Conservation (phyloP, 1,140 invertebrate genomes). For the Drosophila yakuba region DNA sequence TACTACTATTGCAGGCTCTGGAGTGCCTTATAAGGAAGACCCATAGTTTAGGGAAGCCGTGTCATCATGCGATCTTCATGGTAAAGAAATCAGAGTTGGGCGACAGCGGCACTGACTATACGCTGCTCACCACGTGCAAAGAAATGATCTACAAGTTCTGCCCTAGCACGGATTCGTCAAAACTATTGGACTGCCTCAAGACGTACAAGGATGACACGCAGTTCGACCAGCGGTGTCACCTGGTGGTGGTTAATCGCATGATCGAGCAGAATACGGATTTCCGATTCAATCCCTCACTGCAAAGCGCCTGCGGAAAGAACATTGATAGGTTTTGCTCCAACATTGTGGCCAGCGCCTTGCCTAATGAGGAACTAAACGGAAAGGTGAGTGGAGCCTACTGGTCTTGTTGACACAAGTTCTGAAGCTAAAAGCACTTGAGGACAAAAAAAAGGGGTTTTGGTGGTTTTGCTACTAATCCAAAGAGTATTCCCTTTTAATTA, state of each 20-base stretch:
- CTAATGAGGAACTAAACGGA: constrained; percentile 87
- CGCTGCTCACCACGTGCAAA: constrained; percentile 92
- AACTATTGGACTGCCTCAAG: constrained; percentile 90
- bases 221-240: constrained; percentile 94
- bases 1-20: constrained; percentile 87
- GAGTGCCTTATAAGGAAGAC: constrained; percentile 93
- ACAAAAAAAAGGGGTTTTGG: too few relatives aligned
- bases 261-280: constrained; percentile 97
- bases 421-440: too few relatives aligned
- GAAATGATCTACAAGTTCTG: constrained; percentile 94
- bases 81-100: constrained; percentile 93
- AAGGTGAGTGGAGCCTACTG: constrained; percentile 83
- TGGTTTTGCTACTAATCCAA: neutral
- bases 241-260: constrained; percentile 94
- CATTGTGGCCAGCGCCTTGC: constrained; percentile 80
- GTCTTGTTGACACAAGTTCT: too few relatives aligned
- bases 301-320: constrained; percentile 91
- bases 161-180: constrained; percentile 88
- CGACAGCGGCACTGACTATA: constrained; percentile 94
- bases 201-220: constrained; percentile 91
- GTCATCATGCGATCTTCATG: constrained; percentile 93
- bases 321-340: constrained; percentile 89
- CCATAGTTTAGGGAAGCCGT: constrained; percentile 88
- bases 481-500: too few relatives aligned
- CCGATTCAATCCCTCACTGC: constrained; percentile 93